These are phyloP conservation scores for Nymphalis polychloros DNA, from an alignment of 2,888 invertebrate species.

Conservation along the genomic window DNA sequence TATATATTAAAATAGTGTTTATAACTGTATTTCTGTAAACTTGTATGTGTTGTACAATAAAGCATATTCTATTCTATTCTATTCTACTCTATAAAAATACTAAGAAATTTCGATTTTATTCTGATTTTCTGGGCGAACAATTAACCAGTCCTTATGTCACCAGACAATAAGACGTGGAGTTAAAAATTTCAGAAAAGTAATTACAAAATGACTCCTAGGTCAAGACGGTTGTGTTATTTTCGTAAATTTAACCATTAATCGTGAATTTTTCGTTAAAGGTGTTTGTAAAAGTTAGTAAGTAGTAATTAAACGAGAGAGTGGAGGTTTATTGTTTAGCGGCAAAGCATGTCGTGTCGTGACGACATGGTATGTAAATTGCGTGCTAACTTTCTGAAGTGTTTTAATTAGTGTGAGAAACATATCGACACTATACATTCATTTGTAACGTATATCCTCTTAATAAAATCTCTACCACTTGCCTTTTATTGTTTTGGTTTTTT, in stretches of 20 bases:
- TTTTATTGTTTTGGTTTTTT: neutral
- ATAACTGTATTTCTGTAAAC: no score
- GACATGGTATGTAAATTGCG: conserved; percentile 34
- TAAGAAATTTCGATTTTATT: no score
- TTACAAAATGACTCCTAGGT: no score
- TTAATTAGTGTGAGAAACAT: conserved; percentile 34
- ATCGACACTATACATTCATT: conserved; percentile 17
- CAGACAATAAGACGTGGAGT: no score
- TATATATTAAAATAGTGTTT: no score
- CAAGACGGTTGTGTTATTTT: neutral
- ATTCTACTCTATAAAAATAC: no score
- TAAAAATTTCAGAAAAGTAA: no score
- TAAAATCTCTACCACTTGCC: neutral
- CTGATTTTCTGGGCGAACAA: no score
- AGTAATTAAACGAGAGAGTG: conserved; percentile 22
- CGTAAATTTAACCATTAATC: neutral
- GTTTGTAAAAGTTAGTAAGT: conserved; percentile 8
- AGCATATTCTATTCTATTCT: no score
- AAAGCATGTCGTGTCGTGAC: conserved; percentile 20
- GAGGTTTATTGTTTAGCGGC: conserved; percentile 24
- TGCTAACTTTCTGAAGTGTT: conserved; percentile 29
- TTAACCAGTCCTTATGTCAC: no score
- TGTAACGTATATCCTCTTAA: conserved; percentile 17
- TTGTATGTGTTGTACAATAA: no score
- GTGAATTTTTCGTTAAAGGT: neutral